Conservation (phyloP, 2,113 vertebrate species). For the Beaufortia kweichowensis region DNA sequence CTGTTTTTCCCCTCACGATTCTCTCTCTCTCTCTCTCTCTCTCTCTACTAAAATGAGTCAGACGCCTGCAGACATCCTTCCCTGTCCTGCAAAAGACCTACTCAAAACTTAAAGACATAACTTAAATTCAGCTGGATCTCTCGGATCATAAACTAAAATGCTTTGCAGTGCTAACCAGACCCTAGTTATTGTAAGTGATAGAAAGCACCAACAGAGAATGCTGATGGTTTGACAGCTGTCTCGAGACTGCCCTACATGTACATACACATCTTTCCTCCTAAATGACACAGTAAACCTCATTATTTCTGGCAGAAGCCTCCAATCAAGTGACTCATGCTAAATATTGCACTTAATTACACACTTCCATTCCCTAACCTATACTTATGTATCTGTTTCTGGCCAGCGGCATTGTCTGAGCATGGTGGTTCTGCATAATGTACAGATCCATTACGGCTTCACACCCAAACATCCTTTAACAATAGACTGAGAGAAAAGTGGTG, state of each 20-base stretch:
- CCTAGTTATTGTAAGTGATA: conserved; percentile 5
- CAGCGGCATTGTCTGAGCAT: conserved; percentile 44
- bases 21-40: conserved; percentile 44
- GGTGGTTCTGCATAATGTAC: conserved; percentile 40
- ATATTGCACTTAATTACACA: conserved; percentile 51
- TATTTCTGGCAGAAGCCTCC: conserved; percentile 41
- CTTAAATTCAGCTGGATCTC: not conserved
- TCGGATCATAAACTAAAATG: conserved; percentile 10
- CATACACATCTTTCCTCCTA: conserved; percentile 23
- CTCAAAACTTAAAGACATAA: not conserved
- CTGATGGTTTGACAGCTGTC: conserved; percentile 20
- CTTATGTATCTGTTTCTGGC: conserved; percentile 27
- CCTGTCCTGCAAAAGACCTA: not conserved
- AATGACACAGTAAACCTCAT: conserved; percentile 33
- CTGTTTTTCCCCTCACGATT: conserved; percentile 54
- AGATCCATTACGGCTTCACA: conserved; percentile 44
- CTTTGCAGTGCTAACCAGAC: not conserved
- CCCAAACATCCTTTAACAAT: conserved; percentile 27
- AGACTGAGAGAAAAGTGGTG: conserved; percentile 2
- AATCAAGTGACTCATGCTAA: conserved; percentile 38
- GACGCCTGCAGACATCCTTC: not conserved
- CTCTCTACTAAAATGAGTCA: conserved; percentile 33
- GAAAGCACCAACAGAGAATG: not conserved
- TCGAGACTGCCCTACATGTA: conserved; percentile 6
- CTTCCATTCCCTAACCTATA: conserved; percentile 36